Conservation (phyloP, 1,140 invertebrate genomes). For the Psix sp. region DNA sequence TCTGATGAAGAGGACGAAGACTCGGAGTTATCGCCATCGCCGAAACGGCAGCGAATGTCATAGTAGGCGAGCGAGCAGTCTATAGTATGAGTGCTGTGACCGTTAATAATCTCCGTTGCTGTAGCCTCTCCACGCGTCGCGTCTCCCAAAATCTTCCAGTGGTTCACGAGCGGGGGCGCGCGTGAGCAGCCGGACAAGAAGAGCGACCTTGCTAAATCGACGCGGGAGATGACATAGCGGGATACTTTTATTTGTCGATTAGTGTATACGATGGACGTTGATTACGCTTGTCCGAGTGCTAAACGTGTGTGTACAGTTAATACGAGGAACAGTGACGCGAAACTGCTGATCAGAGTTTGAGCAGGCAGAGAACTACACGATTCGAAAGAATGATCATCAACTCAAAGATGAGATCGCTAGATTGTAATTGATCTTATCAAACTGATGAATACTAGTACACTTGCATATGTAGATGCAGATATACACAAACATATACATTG, state of each 20-base stretch:
- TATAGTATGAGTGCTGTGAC: constrained; percentile 69
- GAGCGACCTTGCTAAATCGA: constrained; percentile 22
- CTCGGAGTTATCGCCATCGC: constrained; percentile 78
- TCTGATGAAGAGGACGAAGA: constrained; percentile 95
- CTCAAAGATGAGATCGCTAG: no score
- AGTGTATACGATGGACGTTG: constrained; percentile 66
- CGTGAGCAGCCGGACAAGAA: constrained; percentile 4
- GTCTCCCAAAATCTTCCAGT: constrained; percentile 38
- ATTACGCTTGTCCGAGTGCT: constrained; percentile 66
- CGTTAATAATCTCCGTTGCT: constrained; percentile 56
- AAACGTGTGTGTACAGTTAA: constrained; percentile 68
- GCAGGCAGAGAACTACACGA: constrained; percentile 5
- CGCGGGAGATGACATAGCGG: constrained; percentile 51
- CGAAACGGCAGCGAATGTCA: constrained; percentile 81
- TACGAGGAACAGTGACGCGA: constrained; percentile 55
- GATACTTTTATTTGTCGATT: constrained; percentile 58
- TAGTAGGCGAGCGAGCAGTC: constrained; percentile 75
- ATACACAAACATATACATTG: constrained; percentile 12
- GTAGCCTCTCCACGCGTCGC: constrained; percentile 22
- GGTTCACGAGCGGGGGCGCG: constrained; percentile 10
- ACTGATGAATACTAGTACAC: neutral
- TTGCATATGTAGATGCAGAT: constrained; percentile 1
- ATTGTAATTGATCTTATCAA: no score
- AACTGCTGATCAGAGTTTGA: constrained; percentile 33
- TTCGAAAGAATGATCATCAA: neutral